Evolutionary conservation across 1,140 invertebrate genomes (phyloP), one percentile per base, ranked within the genome.

Genomic region (Asobara japonica): DNA sequence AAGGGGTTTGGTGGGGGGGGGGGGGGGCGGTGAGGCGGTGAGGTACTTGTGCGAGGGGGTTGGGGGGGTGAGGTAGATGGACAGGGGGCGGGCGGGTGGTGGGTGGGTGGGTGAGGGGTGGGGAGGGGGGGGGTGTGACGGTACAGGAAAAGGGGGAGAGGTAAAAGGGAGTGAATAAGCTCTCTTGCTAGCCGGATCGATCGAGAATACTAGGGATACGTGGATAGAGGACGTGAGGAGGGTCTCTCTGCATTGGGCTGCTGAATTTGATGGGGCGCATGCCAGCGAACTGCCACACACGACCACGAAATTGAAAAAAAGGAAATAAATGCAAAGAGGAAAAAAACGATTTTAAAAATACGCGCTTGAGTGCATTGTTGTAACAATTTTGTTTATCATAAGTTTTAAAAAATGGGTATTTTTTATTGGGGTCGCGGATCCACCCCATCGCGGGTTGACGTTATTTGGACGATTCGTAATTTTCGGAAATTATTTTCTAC

Each of bases 91-190:
- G 38, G 72, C 71, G 69, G 61, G 64, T 33, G 64, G 51, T 6
- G 67, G 69, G 65, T 20, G 71, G 67, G 69, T 56, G 64, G 27
- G 36, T 45, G 31, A 41, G 25, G 30, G 36, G 0, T 68, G 62
- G 71, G 25, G 33, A 66, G 38, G 73, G 66, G 45, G 68, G 72
- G 71, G 29, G 66, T 60, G 25, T 27, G 18, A 16, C n/a, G 29
- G 30, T n/a, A 1, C 6, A 13, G 4, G 29, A 29, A 62, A 62
- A 69, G 69, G 61, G 61, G 69, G 67, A 69, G 41, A 66, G 72
- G 71, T 38, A 62, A 60, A 61, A 75, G 72, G 69, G 75, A 70
- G 74, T 71, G 74, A 74, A 73, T 76, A 76, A 72, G 70, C 64
- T 72, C 62, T 56, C 70, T 72, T 72, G 70, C 45, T 36, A 65